Evolutionary conservation across 2,888 invertebrate species (phyloP).

Genomic region (Limenitis camilla): DNA sequence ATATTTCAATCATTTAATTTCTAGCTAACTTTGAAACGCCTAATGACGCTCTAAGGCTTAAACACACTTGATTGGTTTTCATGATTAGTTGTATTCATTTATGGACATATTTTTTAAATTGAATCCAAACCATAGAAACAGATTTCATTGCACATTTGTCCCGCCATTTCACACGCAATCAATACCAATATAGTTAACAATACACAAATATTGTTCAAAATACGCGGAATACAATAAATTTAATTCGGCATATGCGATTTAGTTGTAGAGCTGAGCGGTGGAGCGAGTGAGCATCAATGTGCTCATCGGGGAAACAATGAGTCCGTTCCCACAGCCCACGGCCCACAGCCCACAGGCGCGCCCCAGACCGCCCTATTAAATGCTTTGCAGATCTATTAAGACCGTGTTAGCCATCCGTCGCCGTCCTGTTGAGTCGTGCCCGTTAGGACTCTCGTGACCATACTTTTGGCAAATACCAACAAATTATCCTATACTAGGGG

Average conservation of each 20-base stretch:
- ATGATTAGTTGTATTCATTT: no score
- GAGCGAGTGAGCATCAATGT: conserved; percentile 46
- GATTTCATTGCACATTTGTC: conserved; percentile 1
- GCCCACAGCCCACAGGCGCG: conserved; percentile 46
- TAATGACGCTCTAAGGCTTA: no score
- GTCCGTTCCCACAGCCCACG: conserved; percentile 43
- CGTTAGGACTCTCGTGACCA: not conserved
- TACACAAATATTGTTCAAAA: conserved; percentile 13
- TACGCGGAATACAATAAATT: conserved; percentile 12
- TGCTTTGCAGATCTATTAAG: conserved; percentile 26
- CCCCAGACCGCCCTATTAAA: conserved; percentile 42
- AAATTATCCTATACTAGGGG: no score
- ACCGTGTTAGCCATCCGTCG: conserved; percentile 23
- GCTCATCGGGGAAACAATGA: conserved; percentile 48
- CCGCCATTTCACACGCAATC: conserved; percentile 6
- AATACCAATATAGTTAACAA: conserved; percentile 6
- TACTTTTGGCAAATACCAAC: not conserved
- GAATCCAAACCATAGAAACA: not conserved
- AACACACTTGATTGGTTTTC: no score
- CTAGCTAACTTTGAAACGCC: no score
- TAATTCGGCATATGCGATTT: conserved; percentile 37
- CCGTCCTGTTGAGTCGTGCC: conserved; percentile 3
- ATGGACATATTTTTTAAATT: not conserved
- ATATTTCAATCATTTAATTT: no score
- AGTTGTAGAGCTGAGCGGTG: not conserved